Evolutionary conservation across 2,888 invertebrate species (phyloP).

Genomic region (Patella pellucida): DNA sequence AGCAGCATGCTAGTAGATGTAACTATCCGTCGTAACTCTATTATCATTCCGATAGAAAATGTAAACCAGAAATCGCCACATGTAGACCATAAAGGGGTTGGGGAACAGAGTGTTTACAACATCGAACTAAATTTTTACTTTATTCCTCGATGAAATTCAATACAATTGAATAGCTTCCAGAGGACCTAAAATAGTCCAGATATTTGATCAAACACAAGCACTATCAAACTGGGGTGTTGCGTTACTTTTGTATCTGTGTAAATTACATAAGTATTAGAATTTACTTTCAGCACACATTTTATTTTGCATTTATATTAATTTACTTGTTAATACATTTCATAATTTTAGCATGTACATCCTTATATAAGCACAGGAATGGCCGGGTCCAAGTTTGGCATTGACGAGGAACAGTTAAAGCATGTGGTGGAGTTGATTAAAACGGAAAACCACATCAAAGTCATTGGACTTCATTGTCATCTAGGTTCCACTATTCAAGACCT

Average conservation of each 20-base stretch:
- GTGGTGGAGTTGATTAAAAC: constrained; percentile 44
- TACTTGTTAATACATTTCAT: constrained; percentile 7
- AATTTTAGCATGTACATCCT: constrained; percentile 62
- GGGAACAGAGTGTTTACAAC: too few species aligned
- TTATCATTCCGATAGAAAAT: too few species aligned
- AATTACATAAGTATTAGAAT: background rate
- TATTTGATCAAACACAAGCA: background rate
- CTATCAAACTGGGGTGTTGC: background rate
- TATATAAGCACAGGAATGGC: constrained; percentile 66
- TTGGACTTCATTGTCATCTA: constrained; percentile 71
- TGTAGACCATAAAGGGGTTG: too few species aligned
- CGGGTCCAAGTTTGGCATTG: constrained; percentile 70
- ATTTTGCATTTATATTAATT: background rate
- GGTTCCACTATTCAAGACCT: constrained; percentile 65
- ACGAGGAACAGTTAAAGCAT: constrained; percentile 48
- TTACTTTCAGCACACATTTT: background rate
- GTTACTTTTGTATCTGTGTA: background rate
- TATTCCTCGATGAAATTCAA: too few species aligned
- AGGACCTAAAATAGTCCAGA: background rate
- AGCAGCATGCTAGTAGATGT: too few species aligned
- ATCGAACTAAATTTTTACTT: too few species aligned
- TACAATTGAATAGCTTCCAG: background rate
- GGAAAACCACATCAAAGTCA: constrained; percentile 51
- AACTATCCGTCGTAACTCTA: too few species aligned
- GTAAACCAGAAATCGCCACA: too few species aligned